Evolutionary conservation across 2,888 invertebrate species (phyloP).

Genomic region (Clepsis dumicolana): DNA sequence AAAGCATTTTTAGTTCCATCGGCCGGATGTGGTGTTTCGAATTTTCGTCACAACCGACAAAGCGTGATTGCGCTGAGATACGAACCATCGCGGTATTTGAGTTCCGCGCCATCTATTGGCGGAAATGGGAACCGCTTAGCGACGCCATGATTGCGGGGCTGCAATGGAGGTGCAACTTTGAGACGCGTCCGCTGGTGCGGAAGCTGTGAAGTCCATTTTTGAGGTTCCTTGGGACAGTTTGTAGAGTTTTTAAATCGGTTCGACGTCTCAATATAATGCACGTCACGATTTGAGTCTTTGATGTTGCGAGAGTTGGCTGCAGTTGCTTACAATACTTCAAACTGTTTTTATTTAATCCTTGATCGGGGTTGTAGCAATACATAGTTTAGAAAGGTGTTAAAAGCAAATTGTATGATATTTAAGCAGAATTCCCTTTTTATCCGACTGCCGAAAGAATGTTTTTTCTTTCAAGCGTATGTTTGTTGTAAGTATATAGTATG

Average conservation of each 20-base stretch:
- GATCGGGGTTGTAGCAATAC: too few relatives aligned
- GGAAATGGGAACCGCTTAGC: conserved; percentile 80
- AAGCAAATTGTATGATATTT: too few relatives aligned
- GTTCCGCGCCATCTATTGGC: conserved; percentile 74
- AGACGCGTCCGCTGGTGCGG: conserved; percentile 23
- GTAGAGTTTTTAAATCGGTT: neutral
- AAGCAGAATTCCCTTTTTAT: too few relatives aligned
- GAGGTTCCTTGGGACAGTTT: conserved; percentile 8
- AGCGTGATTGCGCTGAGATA: conserved; percentile 68
- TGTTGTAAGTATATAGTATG: too few relatives aligned
- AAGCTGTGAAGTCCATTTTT: conserved; percentile 18
- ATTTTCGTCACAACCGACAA: conserved; percentile 59
- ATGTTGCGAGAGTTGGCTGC: too few relatives aligned
- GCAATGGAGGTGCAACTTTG: conserved; percentile 51
- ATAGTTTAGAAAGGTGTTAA: too few relatives aligned
- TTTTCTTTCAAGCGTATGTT: too few relatives aligned
- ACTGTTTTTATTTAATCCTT: too few relatives aligned
- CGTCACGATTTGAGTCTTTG: too few relatives aligned
- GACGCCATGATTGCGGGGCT: conserved; percentile 59
- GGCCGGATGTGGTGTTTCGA: conserved; percentile 70
- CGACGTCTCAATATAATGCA: neutral
- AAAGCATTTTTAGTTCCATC: conserved; percentile 60
- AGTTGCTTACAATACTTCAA: too few relatives aligned
- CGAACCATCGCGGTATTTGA: conserved; percentile 54
- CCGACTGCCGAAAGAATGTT: too few relatives aligned